phyloP scores from a whole-genome alignment of 2,113 vertebrate species.

The Motacilla alba region DNA sequence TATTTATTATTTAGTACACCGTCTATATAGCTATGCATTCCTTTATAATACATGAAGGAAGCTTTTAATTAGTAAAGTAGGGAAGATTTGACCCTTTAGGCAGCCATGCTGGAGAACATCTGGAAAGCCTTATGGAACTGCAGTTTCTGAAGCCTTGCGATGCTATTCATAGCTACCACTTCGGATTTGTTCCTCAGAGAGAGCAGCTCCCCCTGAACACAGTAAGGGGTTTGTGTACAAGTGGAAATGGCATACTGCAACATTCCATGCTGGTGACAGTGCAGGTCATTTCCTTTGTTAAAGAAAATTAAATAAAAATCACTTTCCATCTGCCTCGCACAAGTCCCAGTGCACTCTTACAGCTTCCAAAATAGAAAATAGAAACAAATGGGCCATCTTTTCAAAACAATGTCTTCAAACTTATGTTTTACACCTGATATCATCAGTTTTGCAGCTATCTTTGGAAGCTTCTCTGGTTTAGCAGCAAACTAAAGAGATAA shows the following conservation, averaged over 20 bases:
- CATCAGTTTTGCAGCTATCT: conserved; percentile 39
- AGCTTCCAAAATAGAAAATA: not conserved
- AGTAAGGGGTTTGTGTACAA: not conserved
- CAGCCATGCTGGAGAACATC: not conserved
- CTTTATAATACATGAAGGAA: conserved; percentile 45
- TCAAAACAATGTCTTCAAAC: not conserved
- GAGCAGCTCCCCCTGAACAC: not conserved
- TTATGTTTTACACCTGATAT: conserved; percentile 29
- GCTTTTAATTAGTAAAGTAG: conserved; percentile 25
- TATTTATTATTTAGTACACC: conserved; percentile 50
- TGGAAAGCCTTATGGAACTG: not conserved
- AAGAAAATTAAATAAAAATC: not conserved
- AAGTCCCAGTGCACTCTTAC: not conserved
- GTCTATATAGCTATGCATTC: not conserved
- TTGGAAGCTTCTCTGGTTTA: conserved; percentile 23
- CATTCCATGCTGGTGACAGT: not conserved
- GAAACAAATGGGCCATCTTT: not conserved
- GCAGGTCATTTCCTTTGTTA: not conserved
- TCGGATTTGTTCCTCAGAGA: not conserved
- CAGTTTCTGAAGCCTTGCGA: not conserved
- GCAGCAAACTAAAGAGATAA: conserved; percentile 44
- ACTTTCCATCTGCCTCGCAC: not conserved
- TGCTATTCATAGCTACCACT: not conserved
- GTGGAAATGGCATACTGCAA: not conserved
- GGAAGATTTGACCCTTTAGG: not conserved